Base-by-base conservation (phyloP, 2,888 invertebrate genomes). In the Drosophila mimica region DNA sequence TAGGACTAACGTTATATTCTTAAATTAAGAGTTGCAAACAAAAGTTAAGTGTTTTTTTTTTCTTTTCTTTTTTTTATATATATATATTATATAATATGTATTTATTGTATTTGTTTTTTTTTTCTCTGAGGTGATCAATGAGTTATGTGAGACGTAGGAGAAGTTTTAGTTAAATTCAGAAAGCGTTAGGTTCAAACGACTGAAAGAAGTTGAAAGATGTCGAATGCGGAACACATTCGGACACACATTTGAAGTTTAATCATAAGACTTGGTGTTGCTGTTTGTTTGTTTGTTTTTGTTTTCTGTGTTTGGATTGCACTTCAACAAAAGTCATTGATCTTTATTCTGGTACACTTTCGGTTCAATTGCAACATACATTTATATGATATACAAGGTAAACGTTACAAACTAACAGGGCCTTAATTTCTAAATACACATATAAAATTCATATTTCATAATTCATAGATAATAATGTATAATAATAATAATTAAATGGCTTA, bases 271-370 rank as follows among this genome's bases (percentile, higher is more conserved):
- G 52, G 66, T 64, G 68, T 58, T 58, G 64, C 56, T 69, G 51
- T 46, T 79, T 78, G 56, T 71, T 60, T 62, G 64, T 89, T 83
- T 79, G 25, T 25, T 25, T 25, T 89, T 90, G 86, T 83, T 72
- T 70, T 53, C 72, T 77, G 73, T 80, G 77, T 79, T 76, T 68
- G 63, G 74, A 63, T 88, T 87, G 74, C 79, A 83, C 79, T 91
- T 82, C 83, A 91, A 91, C 91, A 89, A 91, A 91, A 92, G 81
- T 91, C 90, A 91, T 92, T 91, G 91, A 91, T 89, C 91, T 92
- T 92, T 92, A 92, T 92, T 91, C 86, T 83, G 81, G 82, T 85
- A 91, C 90, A 91, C 83, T 79, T 83, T 90, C 78, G 74, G 79
- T 88, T 90, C 87, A 76, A 88, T 86, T 88, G 85, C 85, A 86